phyloP scores from a whole-genome alignment of 2,797 vertebrate genomes.

The Cottoperca gobio region DNA sequence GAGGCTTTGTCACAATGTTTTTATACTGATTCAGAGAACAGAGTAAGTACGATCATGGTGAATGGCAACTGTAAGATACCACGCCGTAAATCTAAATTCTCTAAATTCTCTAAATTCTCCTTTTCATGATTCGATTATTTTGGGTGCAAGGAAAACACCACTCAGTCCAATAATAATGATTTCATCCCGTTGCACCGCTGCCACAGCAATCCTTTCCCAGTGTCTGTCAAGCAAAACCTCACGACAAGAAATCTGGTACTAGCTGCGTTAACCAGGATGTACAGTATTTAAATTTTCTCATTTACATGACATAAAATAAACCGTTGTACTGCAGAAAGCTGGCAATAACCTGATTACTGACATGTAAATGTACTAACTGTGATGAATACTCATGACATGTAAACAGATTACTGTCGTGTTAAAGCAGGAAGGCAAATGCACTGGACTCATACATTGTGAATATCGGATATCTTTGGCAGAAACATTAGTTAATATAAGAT shows the following conservation, averaged over 20 bases:
- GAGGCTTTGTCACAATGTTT: not conserved
- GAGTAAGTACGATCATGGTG: too few species aligned
- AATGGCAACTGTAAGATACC: too few species aligned
- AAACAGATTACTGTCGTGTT: not conserved
- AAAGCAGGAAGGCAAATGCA: not conserved
- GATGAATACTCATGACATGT: conserved; percentile 11
- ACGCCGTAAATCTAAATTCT: too few species aligned
- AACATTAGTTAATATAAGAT: conserved; percentile 22
- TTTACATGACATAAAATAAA: not conserved
- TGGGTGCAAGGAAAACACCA: not conserved
- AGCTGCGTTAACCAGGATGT: not conserved
- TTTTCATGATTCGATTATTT: conserved; percentile 19
- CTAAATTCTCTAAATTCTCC: too few species aligned
- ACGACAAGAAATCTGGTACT: not conserved
- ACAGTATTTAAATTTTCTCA: not conserved
- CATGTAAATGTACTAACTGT: not conserved
- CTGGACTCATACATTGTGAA: conserved; percentile 1
- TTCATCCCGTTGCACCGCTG: not conserved
- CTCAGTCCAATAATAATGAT: not conserved
- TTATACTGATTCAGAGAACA: conserved; percentile 12
- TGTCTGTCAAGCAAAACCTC: not conserved
- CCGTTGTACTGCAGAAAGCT: not conserved
- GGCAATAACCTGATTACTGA: conserved; percentile 1
- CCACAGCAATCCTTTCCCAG: not conserved
- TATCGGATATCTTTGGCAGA: conserved; percentile 12